Conservation (phyloP, 2,113 vertebrate genomes). For the Oryzias curvinotus region DNA sequence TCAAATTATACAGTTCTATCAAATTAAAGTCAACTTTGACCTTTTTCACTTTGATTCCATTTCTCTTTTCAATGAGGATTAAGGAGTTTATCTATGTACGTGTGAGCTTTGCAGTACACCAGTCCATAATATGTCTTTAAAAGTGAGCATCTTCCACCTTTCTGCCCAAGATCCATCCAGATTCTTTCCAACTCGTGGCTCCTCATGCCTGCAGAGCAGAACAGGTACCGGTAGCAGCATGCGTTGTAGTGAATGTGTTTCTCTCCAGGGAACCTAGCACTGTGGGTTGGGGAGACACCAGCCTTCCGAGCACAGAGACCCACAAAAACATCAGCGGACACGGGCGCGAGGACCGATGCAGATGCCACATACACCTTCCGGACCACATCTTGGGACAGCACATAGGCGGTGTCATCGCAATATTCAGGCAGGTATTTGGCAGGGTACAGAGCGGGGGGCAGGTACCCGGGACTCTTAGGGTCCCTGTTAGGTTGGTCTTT, state of each 20-base stretch:
- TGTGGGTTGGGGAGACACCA: conserved; percentile 85
- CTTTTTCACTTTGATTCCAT: too few species aligned
- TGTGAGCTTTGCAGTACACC: conserved; percentile 86
- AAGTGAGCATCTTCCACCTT: conserved; percentile 68
- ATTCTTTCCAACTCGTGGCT: conserved; percentile 70
- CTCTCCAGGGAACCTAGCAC: conserved; percentile 85
- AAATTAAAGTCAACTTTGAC: too few species aligned
- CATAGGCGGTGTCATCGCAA: conserved; percentile 80
- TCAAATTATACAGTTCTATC: too few species aligned
- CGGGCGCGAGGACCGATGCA: conserved; percentile 27
- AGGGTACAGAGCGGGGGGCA: conserved; percentile 75
- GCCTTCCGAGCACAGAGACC: conserved; percentile 84
- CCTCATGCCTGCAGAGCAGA: conserved; percentile 80
- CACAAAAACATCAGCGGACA: conserved; percentile 82
- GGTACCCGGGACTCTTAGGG: conserved; percentile 70
- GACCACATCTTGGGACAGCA: conserved; percentile 87
- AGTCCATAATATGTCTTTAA: conserved; percentile 87
- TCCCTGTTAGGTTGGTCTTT: conserved; percentile 78
- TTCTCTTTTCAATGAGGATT: too few species aligned
- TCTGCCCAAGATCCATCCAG: conserved; percentile 83
- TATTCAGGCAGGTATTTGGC: conserved; percentile 84
- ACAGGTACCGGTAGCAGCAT: conserved; percentile 91
- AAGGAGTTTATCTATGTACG: conserved; percentile 83
- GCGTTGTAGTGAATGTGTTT: conserved; percentile 85
- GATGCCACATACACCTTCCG: conserved; percentile 84